Evolutionary conservation across 1,140 invertebrate genomes (phyloP).

Genomic region (Drosophila lowei): DNA sequence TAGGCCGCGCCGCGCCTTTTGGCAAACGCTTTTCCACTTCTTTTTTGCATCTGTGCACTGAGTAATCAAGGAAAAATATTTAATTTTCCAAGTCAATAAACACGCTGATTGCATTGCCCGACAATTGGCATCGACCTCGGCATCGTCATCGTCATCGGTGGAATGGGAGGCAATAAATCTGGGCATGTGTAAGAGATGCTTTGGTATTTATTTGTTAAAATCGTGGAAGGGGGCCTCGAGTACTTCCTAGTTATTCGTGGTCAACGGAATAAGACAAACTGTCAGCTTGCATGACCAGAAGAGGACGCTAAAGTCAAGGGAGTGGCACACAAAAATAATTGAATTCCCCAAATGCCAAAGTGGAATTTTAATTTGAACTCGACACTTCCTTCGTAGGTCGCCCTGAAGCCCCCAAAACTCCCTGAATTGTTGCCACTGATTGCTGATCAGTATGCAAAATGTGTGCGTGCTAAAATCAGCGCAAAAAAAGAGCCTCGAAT

Average conservation of each 20-base stretch:
- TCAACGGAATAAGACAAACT: conserved; percentile 53
- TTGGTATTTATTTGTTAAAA: conserved; percentile 35
- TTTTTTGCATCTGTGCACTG: conserved; percentile 33
- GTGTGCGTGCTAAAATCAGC: conserved; percentile 79
- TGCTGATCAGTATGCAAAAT: conserved; percentile 82
- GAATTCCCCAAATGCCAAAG: conserved; percentile 80
- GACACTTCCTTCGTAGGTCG: conserved; percentile 36
- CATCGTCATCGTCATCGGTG: conserved; percentile 7
- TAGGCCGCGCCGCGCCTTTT: conserved; percentile 51
- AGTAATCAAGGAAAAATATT: conserved; percentile 70
- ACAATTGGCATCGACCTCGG: conserved; percentile 62
- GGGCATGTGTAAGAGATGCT: conserved; percentile 43
- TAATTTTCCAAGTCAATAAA: conserved; percentile 81
- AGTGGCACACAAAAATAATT: conserved; percentile 69
- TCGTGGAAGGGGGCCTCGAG: not conserved
- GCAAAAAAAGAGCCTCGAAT: conserved; percentile 51
- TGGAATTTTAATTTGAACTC: conserved; percentile 78
- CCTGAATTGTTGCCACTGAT: conserved; percentile 52
- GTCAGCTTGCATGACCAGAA: conserved; percentile 58
- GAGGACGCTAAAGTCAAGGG: conserved; percentile 12
- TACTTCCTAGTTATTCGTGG: conserved; percentile 59
- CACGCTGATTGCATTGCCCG: conserved; percentile 77
- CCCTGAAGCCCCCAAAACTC: conserved; percentile 23
- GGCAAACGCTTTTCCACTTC: not conserved
- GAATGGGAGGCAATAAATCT: conserved; percentile 70